Percentiles rank a stretch among this genome's conserved stretches.
Evolutionary conservation across 2,113 vertebrate genomes (phyloP).

Genomic region (Cebidichthys violaceus): DNA sequence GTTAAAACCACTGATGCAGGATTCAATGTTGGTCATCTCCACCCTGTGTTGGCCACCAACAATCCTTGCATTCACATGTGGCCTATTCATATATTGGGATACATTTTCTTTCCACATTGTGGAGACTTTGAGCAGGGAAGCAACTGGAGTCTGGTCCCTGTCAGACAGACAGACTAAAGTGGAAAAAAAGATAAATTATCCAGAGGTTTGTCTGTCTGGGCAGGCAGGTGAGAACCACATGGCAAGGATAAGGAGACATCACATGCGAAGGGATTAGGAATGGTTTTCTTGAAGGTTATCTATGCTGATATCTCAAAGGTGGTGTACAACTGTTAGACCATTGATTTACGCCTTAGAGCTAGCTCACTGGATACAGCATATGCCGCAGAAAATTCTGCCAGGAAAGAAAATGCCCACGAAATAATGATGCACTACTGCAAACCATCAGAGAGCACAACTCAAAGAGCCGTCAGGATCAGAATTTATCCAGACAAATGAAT

Average conservation of each 20-base stretch:
- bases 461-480: slow-evolving; percentile 9
- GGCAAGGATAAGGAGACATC: slow-evolving; percentile 53
- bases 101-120: slow-evolving; percentile 40
- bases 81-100: slow-evolving; percentile 29
- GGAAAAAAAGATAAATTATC: slow-evolving; percentile 71
- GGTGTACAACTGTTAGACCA: slow-evolving; percentile 50
- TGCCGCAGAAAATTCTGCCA: slow-evolving; percentile 48
- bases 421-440: slow-evolving; percentile 50
- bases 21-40: slow-evolving; percentile 9
- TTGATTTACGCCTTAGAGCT: slow-evolving; percentile 61
- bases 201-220: slow-evolving; percentile 64
- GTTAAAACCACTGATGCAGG: slow-evolving; percentile 27
- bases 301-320: slow-evolving; percentile 64
- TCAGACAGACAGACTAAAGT: slow-evolving; percentile 49
- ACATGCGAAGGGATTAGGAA: slow-evolving; percentile 65
- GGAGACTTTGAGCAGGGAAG: slow-evolving; percentile 32
- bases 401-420: slow-evolving; percentile 26
- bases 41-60: neutral
- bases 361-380: slow-evolving; percentile 53
- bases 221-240: slow-evolving; percentile 66
- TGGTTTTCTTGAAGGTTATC: slow-evolving; percentile 70
- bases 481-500: slow-evolving; percentile 14
- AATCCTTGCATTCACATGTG: slow-evolving; percentile 17
- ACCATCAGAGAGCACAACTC: slow-evolving; percentile 15
- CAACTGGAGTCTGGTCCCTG: slow-evolving; percentile 44